These are phyloP conservation scores for Eupithecia pulchellata DNA, from an alignment of 2,888 invertebrate genomes.

Conservation along the genomic window DNA sequence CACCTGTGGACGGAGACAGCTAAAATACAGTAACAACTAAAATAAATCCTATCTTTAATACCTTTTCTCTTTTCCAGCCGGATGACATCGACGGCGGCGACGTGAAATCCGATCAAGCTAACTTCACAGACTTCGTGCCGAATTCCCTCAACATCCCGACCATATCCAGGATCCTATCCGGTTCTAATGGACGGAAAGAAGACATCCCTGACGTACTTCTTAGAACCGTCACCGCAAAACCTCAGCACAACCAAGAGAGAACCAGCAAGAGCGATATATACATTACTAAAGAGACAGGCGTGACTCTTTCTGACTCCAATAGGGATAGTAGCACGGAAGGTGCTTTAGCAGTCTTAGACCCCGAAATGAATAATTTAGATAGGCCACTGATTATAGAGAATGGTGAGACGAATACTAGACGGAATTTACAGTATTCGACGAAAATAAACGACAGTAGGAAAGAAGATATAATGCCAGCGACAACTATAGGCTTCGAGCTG, in stretches of 20 bases:
- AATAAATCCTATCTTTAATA: neutral
- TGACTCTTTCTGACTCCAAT: slow-evolving; percentile 75
- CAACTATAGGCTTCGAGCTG: slow-evolving; percentile 78
- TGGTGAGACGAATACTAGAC: slow-evolving; percentile 81
- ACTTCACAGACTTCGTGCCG: slow-evolving; percentile 88
- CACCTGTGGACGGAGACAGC: neutral
- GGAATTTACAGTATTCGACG: slow-evolving; percentile 80
- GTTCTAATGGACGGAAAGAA: slow-evolving; percentile 93
- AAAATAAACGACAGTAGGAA: slow-evolving; percentile 74
- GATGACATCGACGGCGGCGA: slow-evolving; percentile 78
- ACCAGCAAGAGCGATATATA: slow-evolving; percentile 76
- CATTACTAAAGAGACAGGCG: slow-evolving; percentile 76
- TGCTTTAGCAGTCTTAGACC: slow-evolving; percentile 78
- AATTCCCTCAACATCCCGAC: slow-evolving; percentile 91
- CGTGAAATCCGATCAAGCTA: slow-evolving; percentile 76
- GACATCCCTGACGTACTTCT: slow-evolving; percentile 92
- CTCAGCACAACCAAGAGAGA: slow-evolving; percentile 76
- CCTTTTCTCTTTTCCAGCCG: slow-evolving; percentile 62
- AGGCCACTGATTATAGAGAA: slow-evolving; percentile 79
- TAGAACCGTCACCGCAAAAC: slow-evolving; percentile 87
- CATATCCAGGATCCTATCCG: slow-evolving; percentile 93
- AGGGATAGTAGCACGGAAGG: slow-evolving; percentile 80
- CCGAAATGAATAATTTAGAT: slow-evolving; percentile 83
- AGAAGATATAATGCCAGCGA: slow-evolving; percentile 75
- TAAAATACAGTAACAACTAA: neutral